phyloP scores from a whole-genome alignment of 2,113 vertebrate genomes.

The Catharus fuscescens region DNA sequence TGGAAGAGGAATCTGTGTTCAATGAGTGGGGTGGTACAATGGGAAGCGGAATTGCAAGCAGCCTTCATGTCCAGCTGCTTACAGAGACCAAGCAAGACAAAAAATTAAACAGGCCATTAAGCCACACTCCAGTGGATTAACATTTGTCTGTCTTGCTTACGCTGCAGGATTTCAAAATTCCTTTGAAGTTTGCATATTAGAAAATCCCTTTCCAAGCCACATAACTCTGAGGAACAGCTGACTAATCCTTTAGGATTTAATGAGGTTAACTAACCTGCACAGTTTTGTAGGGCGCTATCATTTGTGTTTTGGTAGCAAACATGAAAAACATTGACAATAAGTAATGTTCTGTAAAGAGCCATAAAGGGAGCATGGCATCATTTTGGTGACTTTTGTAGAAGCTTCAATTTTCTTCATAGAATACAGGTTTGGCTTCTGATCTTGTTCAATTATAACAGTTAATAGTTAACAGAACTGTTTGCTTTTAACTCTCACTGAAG shows the following conservation, averaged over 20 bases:
- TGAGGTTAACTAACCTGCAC: conserved; percentile 47
- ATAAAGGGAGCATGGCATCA: neutral
- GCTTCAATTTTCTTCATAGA: neutral
- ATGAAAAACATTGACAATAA: neutral
- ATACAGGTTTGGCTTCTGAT: neutral
- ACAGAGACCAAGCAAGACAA: conserved; percentile 29
- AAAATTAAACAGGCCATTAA: conserved; percentile 55
- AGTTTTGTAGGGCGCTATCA: neutral
- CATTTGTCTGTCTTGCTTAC: conserved; percentile 37
- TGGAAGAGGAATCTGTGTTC: fast-evolving
- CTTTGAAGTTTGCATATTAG: conserved; percentile 75
- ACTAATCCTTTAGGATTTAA: conserved; percentile 71
- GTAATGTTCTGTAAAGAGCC: neutral
- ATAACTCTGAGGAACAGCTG: conserved; percentile 49
- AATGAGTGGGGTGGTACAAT: neutral
- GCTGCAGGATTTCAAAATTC: conserved; percentile 59
- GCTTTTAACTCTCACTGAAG: neutral
- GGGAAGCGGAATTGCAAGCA: neutral
- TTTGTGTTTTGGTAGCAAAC: conserved; percentile 25
- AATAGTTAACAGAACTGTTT: neutral
- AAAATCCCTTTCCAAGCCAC: conserved; percentile 70
- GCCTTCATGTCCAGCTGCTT: neutral
- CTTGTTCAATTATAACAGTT: neutral
- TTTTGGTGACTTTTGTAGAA: neutral
- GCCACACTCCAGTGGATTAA: conserved; percentile 64